Evolutionary conservation across 2,797 vertebrate genomes (phyloP), one percentile per base, ranked within the genome.

Genomic region (Thalassophryne amazonica): DNA sequence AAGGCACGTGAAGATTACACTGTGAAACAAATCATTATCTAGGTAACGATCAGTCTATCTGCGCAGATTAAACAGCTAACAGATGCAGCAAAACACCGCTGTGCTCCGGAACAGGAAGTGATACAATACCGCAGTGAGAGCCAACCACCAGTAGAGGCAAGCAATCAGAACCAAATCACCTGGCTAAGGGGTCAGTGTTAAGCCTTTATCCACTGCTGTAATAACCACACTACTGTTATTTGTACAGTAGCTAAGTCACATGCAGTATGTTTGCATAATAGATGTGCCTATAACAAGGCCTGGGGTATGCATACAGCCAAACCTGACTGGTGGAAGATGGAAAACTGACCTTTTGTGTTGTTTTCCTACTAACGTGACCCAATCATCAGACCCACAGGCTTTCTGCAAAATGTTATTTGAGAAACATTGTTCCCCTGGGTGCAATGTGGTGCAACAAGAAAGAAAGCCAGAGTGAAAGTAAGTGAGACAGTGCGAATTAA

Each of bases 161-260:
- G n/a, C n/a, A n/a, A n/a, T n/a, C n/a, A n/a, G n/a, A n/a, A n/a
- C n/a, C n/a, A n/a, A n/a, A n/a, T n/a, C 70, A 84, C 58, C 84
- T 73, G 71, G 74, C 74, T 53, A 55, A 21, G 66, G 71, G 81
- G 83, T 87, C 76, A 73, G 53, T 54, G 53, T 63, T 71, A 73
- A 79, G 78, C 67, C 70, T 80, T 77, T 77, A 80, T 70, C 79
- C 81, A 47, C 43, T 50, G 54, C 74, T 76, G 76, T 79, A 85
- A 83, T 85, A 71, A 36, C 57, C 43, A 67, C 27, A 15, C 77
- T 60, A 76, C 45, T 73, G 70, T 58, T 68, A 69, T 78, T 70
- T 73, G 60, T 67, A 71, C 76, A 78, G 60, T 49, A 60, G 50
- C 52, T 50, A 25, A 69, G 79, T 77, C 70, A 64, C 24, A 52